These are phyloP conservation scores for Canis aureus DNA, from an alignment of 2,113 vertebrate genomes.

Conservation along the genomic window DNA sequence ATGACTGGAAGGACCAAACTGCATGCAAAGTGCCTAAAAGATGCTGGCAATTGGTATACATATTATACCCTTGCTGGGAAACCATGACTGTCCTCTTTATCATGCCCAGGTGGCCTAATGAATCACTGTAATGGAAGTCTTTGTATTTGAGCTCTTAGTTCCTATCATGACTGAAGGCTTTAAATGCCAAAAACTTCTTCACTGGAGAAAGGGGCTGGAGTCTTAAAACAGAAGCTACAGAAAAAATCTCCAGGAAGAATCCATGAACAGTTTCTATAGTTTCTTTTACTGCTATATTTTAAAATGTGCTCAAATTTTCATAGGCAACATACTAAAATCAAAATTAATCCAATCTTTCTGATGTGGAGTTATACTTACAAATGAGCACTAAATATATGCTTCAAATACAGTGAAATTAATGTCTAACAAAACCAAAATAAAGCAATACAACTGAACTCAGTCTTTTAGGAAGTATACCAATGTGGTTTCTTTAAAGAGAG, in stretches of 20 bases:
- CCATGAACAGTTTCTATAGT: background rate
- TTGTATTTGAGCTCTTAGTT: background rate
- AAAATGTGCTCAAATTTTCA: constrained; percentile 28
- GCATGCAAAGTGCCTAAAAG: background rate
- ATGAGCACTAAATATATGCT: background rate
- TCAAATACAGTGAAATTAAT: constrained; percentile 1
- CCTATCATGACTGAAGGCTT: background rate
- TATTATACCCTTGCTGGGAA: background rate
- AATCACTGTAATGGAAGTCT: background rate
- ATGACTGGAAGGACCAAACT: background rate
- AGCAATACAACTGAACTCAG: background rate
- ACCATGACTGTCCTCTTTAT: background rate
- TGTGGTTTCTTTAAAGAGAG: constrained; percentile 22
- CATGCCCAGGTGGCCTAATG: background rate
- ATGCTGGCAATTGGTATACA: background rate
- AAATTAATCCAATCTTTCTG: constrained; percentile 11
- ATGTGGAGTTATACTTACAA: background rate
- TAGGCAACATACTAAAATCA: background rate
- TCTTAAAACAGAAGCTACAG: background rate
- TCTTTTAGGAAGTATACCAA: background rate
- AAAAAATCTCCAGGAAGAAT: background rate
- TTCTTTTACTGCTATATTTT: background rate
- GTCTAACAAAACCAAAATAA: constrained; percentile 17
- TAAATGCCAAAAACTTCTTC: background rate
- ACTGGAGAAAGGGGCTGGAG: background rate